phyloP scores from a whole-genome alignment of 2,888 invertebrate species.

The Eilema caniola region DNA sequence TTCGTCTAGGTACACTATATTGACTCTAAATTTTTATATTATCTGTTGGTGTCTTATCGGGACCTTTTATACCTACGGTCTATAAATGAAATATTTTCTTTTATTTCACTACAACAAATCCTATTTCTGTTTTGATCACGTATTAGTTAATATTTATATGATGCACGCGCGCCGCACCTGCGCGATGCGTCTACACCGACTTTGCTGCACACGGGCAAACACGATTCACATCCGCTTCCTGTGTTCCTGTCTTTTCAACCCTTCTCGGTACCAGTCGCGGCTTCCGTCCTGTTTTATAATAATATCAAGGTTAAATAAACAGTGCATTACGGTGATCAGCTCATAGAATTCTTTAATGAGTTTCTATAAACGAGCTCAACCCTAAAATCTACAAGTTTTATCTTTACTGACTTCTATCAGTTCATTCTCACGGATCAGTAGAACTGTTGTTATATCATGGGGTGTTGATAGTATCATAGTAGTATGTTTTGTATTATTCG shows the following conservation, averaged over 20 bases:
- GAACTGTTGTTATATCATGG: no score
- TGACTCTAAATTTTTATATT: background rate
- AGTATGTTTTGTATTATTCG: background rate
- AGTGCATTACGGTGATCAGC: constrained; percentile 25
- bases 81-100: background rate
- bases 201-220: constrained; percentile 56
- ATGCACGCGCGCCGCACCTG: constrained; percentile 40
- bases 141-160: constrained; percentile 35
- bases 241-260: constrained; percentile 70
- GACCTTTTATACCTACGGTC: background rate
- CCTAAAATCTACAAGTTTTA: background rate
- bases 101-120: constrained; percentile 25
- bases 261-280: constrained; percentile 58
- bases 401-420: background rate
- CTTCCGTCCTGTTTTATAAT: constrained; percentile 56
- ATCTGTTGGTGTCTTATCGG: background rate
- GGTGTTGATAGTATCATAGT: no score
- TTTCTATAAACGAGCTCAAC: constrained; percentile 13
- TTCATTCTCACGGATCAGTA: no score
- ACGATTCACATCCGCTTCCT: constrained; percentile 79
- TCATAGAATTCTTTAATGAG: constrained; percentile 22
- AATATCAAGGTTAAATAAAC: constrained; percentile 49
- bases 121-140: constrained; percentile 63
- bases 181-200: constrained; percentile 65
- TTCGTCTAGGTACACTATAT: background rate